Evolutionary conservation across 2,888 invertebrate species (phyloP).

Genomic region (Lasioglossum morio): DNA sequence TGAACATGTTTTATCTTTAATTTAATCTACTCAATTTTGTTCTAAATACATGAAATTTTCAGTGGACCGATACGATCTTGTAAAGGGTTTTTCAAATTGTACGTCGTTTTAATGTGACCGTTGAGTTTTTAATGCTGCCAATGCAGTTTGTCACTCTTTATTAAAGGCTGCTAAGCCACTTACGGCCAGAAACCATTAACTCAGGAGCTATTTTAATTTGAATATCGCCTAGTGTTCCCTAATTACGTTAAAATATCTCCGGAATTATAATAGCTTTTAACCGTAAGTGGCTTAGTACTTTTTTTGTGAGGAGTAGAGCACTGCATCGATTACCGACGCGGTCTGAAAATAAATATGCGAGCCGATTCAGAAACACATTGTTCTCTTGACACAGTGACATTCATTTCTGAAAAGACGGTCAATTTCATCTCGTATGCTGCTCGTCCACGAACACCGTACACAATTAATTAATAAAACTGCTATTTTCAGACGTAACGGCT

Average conservation of each 20-base stretch:
- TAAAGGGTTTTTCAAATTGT: background rate
- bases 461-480: background rate
- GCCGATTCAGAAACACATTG: background rate
- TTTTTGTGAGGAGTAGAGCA: background rate
- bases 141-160: background rate
- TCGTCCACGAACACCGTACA: too few species aligned
- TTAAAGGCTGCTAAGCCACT: conserved; percentile 8
- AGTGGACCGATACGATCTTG: background rate
- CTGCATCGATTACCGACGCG: background rate
- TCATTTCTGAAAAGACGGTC: background rate
- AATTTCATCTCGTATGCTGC: background rate
- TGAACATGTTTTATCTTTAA: background rate
- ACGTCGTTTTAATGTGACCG: background rate
- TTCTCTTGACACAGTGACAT: background rate
- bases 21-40: background rate
- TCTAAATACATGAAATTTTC: background rate
- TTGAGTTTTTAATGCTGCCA: background rate
- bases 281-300: background rate
- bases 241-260: background rate
- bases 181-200: background rate
- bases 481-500: background rate
- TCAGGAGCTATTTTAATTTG: background rate
- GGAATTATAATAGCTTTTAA: background rate
- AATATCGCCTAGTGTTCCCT: background rate
- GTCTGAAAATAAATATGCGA: background rate